A percentile compares a stretch with the other conserved stretches of the same genome.
phyloP scores from a whole-genome alignment of 2,113 vertebrate species.

The Sander lucioperca region DNA sequence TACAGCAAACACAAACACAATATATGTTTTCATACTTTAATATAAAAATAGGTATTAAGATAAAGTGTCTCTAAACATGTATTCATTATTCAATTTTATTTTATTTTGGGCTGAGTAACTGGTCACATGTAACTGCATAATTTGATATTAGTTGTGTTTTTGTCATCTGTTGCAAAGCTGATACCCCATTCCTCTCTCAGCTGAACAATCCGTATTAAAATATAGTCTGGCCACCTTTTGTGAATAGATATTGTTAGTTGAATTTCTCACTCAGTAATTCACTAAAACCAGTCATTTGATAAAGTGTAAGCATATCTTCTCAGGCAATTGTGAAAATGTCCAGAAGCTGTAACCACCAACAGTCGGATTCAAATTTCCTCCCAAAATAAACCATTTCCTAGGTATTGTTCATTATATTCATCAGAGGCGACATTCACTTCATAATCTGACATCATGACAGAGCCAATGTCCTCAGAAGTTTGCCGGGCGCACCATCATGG shows the following conservation, averaged over 20 bases:
- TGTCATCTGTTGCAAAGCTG: slow-evolving; percentile 10
- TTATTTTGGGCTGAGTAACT: slow-evolving; percentile 3
- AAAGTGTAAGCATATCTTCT: slow-evolving; percentile 10
- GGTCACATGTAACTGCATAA: neutral
- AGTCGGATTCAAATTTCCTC: neutral
- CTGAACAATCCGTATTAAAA: slow-evolving; percentile 24
- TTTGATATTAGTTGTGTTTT: slow-evolving; percentile 9
- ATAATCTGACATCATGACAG: neutral
- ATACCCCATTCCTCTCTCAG: slow-evolving; percentile 13
- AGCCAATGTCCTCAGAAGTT: slow-evolving; percentile 77
- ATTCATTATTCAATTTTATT: neutral
- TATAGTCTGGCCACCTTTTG: slow-evolving; percentile 4
- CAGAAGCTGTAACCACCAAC: slow-evolving; percentile 19
- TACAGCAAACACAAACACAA: slow-evolving; percentile 19
- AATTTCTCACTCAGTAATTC: slow-evolving; percentile 16
- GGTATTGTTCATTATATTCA: slow-evolving; percentile 25
- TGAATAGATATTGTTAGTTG: slow-evolving; percentile 11
- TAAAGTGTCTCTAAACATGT: slow-evolving; percentile 8
- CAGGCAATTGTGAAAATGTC: slow-evolving; percentile 19
- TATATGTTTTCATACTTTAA: slow-evolving; percentile 6
- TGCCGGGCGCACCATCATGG: slow-evolving; percentile 88
- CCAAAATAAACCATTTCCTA: slow-evolving; percentile 18
- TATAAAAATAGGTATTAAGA: slow-evolving; percentile 6
- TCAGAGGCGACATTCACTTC: neutral
- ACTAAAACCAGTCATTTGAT: slow-evolving; percentile 12